Conservation (phyloP, 2,113 vertebrate species). For the Bujurquina vittata region DNA sequence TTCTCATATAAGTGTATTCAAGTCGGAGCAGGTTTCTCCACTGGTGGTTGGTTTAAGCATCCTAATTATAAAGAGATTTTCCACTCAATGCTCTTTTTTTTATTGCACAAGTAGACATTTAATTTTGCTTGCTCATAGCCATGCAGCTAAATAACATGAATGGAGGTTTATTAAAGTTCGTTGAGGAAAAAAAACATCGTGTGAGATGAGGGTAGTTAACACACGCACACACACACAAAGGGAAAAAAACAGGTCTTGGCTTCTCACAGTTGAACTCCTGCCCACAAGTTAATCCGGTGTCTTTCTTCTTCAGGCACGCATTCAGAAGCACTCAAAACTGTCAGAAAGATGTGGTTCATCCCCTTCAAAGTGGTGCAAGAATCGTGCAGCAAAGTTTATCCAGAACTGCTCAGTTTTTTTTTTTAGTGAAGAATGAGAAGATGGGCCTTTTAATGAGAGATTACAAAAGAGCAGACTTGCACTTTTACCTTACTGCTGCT, state of each 20-base stretch:
- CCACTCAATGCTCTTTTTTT: neutral
- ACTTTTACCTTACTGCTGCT: neutral
- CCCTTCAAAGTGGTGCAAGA: neutral
- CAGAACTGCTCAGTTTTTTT: neutral
- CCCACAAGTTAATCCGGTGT: neutral
- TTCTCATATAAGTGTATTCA: neutral
- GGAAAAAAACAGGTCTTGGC: neutral
- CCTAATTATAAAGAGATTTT: neutral
- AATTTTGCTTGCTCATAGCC: neutral
- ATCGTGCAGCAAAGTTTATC: neutral
- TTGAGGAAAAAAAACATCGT: neutral
- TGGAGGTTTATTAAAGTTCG: neutral
- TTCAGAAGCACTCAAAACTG: neutral
- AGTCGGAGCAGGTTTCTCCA: conserved; percentile 10
- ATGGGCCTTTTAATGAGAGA: neutral
- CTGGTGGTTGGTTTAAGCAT: neutral
- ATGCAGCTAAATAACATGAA: neutral
- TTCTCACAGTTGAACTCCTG: neutral
- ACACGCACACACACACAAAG: neutral
- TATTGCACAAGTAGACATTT: neutral
- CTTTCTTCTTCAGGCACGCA: neutral
- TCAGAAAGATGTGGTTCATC: neutral
- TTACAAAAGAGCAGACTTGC: neutral
- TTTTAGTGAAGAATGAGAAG: neutral
- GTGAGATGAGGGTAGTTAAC: neutral